phyloP scores from a whole-genome alignment of 2,888 invertebrate species.

The Epirrhoe tristata region DNA sequence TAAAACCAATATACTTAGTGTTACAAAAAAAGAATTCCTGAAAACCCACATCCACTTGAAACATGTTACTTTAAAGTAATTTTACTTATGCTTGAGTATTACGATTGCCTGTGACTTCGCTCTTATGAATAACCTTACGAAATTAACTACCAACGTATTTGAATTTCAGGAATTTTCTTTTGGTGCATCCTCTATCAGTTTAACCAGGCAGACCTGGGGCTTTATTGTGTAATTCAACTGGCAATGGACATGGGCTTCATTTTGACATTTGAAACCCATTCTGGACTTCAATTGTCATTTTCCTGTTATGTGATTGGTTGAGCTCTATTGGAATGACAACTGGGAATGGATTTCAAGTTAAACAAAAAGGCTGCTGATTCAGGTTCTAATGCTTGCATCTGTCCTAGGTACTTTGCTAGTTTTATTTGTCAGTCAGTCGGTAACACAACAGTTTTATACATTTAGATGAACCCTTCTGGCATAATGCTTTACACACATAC shows the following conservation, averaged over 20 bases:
- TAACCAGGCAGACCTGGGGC: too few relatives aligned
- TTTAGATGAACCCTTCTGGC: conserved; percentile 70
- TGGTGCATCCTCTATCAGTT: not conserved
- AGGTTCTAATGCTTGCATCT: not conserved
- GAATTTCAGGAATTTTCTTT: not conserved
- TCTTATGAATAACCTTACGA: not conserved
- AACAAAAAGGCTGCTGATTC: not conserved
- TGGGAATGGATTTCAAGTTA: too few relatives aligned
- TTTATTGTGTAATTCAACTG: too few relatives aligned
- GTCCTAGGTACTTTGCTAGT: not conserved
- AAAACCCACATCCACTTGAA: conserved; percentile 80
- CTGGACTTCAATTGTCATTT: too few relatives aligned
- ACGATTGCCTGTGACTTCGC: not conserved
- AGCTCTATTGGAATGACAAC: too few relatives aligned
- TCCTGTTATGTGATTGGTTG: too few relatives aligned
- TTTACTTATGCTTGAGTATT: conserved; percentile 63
- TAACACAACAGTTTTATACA: not conserved
- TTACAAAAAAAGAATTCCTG: conserved; percentile 63
- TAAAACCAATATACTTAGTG: conserved; percentile 46
- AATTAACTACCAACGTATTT: not conserved
- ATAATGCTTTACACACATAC: conserved; percentile 70
- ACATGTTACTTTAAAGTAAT: conserved; percentile 78
- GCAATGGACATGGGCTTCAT: too few relatives aligned
- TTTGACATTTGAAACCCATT: too few relatives aligned
- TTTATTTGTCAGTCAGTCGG: not conserved